Conservation (phyloP, 2,888 invertebrate genomes). For the Enchytraeus crypticus region DNA sequence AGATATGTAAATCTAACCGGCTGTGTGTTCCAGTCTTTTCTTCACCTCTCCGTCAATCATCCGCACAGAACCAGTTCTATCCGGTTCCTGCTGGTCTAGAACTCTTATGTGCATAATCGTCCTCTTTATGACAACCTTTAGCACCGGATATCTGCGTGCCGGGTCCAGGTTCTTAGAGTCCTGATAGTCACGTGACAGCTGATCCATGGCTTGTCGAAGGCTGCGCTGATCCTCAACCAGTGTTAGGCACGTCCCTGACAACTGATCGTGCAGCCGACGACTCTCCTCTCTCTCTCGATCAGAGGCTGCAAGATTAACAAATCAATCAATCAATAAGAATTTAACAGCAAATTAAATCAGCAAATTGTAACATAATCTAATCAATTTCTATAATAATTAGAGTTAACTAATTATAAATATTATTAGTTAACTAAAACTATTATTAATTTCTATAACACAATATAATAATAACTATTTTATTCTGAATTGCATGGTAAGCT, state of each 20-base stretch:
- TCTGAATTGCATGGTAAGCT: too few relatives aligned
- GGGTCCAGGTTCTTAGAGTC: slow-evolving; percentile 87
- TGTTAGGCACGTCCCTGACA: slow-evolving; percentile 33
- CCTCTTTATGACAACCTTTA: slow-evolving; percentile 88
- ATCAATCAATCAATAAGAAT: too few relatives aligned
- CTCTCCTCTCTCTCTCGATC: slow-evolving; percentile 32
- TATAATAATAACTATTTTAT: too few relatives aligned
- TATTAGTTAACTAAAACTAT: too few relatives aligned
- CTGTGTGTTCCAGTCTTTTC: neutral
- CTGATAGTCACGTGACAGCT: slow-evolving; percentile 66
- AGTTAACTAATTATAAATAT: too few relatives aligned
- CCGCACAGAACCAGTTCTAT: neutral
- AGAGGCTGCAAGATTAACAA: neutral
- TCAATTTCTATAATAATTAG: too few relatives aligned
- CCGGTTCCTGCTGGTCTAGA: slow-evolving; percentile 29
- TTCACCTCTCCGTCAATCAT: neutral
- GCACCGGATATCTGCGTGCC: slow-evolving; percentile 84
- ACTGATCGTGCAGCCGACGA: slow-evolving; percentile 33
- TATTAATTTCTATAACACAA: too few relatives aligned
- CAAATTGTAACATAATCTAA: too few relatives aligned
- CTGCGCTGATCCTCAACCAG: slow-evolving; percentile 37
- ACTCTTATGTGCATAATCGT: slow-evolving; percentile 38
- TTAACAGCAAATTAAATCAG: too few relatives aligned
- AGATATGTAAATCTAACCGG: neutral
- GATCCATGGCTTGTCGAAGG: slow-evolving; percentile 35